Evolutionary conservation across 2,888 invertebrate genomes (phyloP).

Genomic region (Incurvaria masculella): DNA sequence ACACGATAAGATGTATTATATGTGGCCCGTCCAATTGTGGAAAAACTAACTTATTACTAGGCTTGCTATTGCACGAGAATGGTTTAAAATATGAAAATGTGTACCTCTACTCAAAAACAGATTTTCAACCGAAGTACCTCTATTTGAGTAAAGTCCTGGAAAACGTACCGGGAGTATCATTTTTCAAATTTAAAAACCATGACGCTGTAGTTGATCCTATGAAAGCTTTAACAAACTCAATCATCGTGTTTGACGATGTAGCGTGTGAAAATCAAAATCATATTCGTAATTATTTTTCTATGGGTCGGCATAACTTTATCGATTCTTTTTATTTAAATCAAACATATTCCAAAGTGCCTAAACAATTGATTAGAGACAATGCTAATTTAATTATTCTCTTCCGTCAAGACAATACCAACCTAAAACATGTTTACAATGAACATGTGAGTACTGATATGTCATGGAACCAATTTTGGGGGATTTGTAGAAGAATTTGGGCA

Average conservation of each 20-base stretch:
- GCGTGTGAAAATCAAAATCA: constrained; percentile 13
- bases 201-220: constrained; percentile 13
- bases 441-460: constrained; percentile 16
- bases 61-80: constrained; percentile 12
- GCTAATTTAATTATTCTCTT: constrained; percentile 19
- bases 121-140: constrained; percentile 14
- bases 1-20: constrained; percentile 13
- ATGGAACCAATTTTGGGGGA: constrained; percentile 16
- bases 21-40: constrained; percentile 17
- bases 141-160: constrained; percentile 8
- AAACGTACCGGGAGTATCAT: no score
- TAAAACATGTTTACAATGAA: constrained; percentile 22
- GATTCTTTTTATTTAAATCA: constrained; percentile 21
- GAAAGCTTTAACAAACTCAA: constrained; percentile 11
- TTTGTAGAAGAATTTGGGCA: constrained; percentile 14
- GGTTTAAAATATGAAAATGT: constrained; percentile 8
- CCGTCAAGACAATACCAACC: constrained; percentile 20
- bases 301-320: constrained; percentile 15
- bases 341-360: constrained; percentile 22
- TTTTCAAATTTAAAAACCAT: background rate
- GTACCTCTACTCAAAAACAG: constrained; percentile 13
- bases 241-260: constrained; percentile 22
- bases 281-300: constrained; percentile 15
- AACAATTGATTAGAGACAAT: constrained; percentile 21
- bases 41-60: constrained; percentile 18